Percentiles rank a stretch among this genome's conserved stretches.
These are phyloP conservation scores for Aurelia aurita DNA, from an alignment of 30 jellyfish, hydroid and myxozoan species.

Conservation along the genomic window DNA sequence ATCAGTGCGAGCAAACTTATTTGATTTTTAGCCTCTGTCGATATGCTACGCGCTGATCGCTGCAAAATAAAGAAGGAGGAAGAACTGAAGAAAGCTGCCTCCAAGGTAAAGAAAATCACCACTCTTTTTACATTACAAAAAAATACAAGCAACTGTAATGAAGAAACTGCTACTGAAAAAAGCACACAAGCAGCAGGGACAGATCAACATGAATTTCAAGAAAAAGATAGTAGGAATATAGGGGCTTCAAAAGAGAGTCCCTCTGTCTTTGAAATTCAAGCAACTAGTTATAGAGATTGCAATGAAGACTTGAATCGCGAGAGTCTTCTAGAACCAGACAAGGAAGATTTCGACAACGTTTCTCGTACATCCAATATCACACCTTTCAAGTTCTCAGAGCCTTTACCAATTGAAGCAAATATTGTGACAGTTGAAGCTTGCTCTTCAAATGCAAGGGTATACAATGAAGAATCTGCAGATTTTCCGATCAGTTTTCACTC, in stretches of 20 bases:
- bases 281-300: slow-evolving; percentile 5
- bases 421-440: slow-evolving; percentile 24
- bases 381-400: slow-evolving; percentile 27
- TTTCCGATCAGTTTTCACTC: slow-evolving; percentile 11
- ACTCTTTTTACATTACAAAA: slow-evolving; percentile 24
- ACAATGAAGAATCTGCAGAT: slow-evolving; percentile 33
- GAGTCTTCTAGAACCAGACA: slow-evolving; percentile 12
- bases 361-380: slow-evolving; percentile 24
- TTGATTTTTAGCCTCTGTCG: too few relatives aligned
- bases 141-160: slow-evolving; percentile 37
- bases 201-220: slow-evolving; percentile 18
- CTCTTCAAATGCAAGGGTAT: slow-evolving; percentile 10
- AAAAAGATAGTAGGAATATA: slow-evolving; percentile 11
- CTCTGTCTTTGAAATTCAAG: slow-evolving; percentile 15
- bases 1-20: too few relatives aligned
- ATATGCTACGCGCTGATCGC: too few relatives aligned
- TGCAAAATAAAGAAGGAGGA: slow-evolving; percentile 11
- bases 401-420: background rate
- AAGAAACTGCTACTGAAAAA: slow-evolving; percentile 16
- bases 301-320: slow-evolving; percentile 34
- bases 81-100: slow-evolving; percentile 36
- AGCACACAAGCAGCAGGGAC: slow-evolving; percentile 12
- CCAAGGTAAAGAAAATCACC: slow-evolving; percentile 22
- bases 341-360: slow-evolving; percentile 22
- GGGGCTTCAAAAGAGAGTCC: slow-evolving; percentile 25